Base-by-base conservation (phyloP, 2,888 invertebrate genomes). In the Torymus aiolomorphi region DNA sequence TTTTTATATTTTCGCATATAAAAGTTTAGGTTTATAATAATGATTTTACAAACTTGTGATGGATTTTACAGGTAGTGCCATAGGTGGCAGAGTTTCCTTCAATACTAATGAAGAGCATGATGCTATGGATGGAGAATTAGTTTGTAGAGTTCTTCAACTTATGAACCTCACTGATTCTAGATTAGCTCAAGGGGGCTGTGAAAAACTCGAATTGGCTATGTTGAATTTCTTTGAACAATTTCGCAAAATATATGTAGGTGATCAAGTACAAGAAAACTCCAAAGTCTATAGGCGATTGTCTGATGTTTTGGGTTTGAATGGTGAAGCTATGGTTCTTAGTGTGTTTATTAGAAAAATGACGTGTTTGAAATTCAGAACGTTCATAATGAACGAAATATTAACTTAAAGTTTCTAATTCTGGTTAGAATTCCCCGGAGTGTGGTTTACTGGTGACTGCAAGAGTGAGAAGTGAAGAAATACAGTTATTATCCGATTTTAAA, bases 221-320 rank as follows among this genome's bases (percentile, higher is more conserved):
- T 94, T 99, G 89, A 97, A 97, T 88, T 98, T 99, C 92, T 96
- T 99, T 91, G 99, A 99, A 91, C 98, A 99, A 90, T 99, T 99
- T 91, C 94, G 99, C 16, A 98, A 98, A 92, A 98, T 98, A 86
- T 99, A 99, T 91, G 97, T 99, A 67, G 98, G 98, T 20, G 99
- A 99, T 91, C 99, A 99, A 91, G 95, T 96, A 57, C 97, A 97
- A 92, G 97, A 97, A 91, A 97, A 96, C 89, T 96, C 97, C 82
- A 98, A 98, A 91, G 97, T 99, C 24, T 99, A 99, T 91, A 93
- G 97, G 85, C 92, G 98, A 82, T 92, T 99, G 74, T 96, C 96
- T 31, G 97, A 98, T 88, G 97, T 98, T 62, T 92, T 99, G 83
- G 98, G 98, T 1, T 93, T 99, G 54, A 96, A 94, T 86, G 98